Evolutionary conservation across 2,888 invertebrate genomes (phyloP), one percentile per base, ranked within the genome.

Genomic region (Horisme vitalbata): DNA sequence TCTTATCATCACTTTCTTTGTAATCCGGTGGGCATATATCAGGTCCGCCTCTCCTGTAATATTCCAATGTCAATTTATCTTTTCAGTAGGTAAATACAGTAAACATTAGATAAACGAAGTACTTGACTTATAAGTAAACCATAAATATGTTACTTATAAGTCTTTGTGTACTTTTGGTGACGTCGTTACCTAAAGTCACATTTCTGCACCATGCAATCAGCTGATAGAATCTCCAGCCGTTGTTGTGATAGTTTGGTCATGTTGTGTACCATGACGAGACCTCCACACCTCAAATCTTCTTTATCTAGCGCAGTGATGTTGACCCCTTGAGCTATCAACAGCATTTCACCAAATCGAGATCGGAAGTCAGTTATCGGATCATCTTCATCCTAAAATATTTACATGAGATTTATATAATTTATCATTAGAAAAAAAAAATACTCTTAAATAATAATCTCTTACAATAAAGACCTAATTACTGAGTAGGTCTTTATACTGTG

Each of bases 21-120:
- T 94, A 95, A 77, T 95, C 94, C 9, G 95, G 95, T 31, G 95
- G 95, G 66, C 95, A 95, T 52, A 94, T 92, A 73, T 94, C 93
- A 11, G 95, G 95, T 6, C 95, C 95, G 62, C 95, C 94, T 66
- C 91, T 85, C 71, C 91, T 91, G 82, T 74, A 87, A 88, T 67
- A 72, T 81, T 78, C 75, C 76, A 69, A 70, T 59, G 60, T 67
- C 69, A 69, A 68, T 65, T 73, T 72, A 68, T 64, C 58, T 68
- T 65, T 59, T 65, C 52, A 67, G 61, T n/a, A n/a, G n/a, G n/a
- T n/a, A n/a, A n/a, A n/a, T n/a, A n/a, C n/a, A n/a, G n/a, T 64
- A 71, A 67, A 65, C 61, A 67, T 51, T 55, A 59, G 69, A 75
- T 75, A 76, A 70, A 65, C 61, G 48, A 61, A 63, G 64, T 62